Evolutionary conservation across 2,888 invertebrate species (phyloP), one percentile per base, ranked within the genome.

Genomic region (Chloroclystis v-ata): DNA sequence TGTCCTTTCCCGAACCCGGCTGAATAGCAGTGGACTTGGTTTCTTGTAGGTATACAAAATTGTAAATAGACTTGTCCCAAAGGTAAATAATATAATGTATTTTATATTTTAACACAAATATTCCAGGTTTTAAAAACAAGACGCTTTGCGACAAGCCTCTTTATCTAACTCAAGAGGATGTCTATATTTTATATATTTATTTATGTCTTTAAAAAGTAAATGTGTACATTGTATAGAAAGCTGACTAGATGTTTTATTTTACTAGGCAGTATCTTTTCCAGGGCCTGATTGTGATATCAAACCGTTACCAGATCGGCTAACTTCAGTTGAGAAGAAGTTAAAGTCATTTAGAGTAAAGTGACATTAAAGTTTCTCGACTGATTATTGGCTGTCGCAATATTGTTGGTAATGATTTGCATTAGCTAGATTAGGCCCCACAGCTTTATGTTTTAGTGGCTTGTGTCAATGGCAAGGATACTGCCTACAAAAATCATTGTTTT

Each of bases 21-120:
- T 82, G 82, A 75, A 82, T 85, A 86, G 86, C 87, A 81, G 84
- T 86, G 86, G 85, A 81, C 76, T 86, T 86, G 84, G 84, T 86
- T 83, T 85, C 84, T 80, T 76, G 74, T 84, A 83, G 79, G 82
- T 84, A 78, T 78, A 69, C 61, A 68, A 66, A 69, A 14, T 10
- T 77, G 68, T 75, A 66, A 73, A 75, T 78, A 78, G 82, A 55
- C 84, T 87, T 86, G 82, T 85, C 80, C 76, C 82, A 81, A 84
- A 85, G 86, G 78, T 83, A 82, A 20, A 20, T 28, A 42, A 37
- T 44, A 32, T 37, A 32, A 33, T 42, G 25, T 33, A 37, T 33
- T 38, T 38, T 38, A 33, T 42, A 11, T 8, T 42, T 63, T 54
- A 37, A 54, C 57, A 57, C 52, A 57, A 63, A 48, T 54, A 35